Percentiles rank a stretch among this genome's conserved stretches.
Evolutionary conservation across 2,113 vertebrate genomes (phyloP).

Genomic region (Bubo scandiacus): DNA sequence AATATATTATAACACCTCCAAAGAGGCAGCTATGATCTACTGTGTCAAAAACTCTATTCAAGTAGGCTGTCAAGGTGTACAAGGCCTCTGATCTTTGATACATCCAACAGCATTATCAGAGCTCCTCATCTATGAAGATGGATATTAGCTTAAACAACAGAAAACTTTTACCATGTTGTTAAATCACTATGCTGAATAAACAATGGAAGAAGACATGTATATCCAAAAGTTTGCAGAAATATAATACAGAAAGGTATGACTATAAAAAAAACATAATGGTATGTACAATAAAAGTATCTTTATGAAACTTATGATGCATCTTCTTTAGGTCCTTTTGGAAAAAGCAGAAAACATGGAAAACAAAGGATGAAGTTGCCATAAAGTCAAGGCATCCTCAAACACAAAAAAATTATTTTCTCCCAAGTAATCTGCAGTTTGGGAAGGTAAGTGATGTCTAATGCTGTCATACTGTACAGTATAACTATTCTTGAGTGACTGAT

Average conservation of each 20-base stretch:
- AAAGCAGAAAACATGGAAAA: neutral
- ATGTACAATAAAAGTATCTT: neutral
- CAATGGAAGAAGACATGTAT: neutral
- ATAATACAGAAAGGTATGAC: neutral
- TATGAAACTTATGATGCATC: neutral
- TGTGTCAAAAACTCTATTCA: conserved; percentile 7
- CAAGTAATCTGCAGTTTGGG: conserved; percentile 55
- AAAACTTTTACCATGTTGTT: neutral
- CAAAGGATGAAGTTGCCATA: neutral
- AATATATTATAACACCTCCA: neutral
- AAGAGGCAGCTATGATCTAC: conserved; percentile 8
- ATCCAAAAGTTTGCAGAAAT: neutral
- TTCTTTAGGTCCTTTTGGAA: neutral
- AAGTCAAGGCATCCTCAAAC: conserved; percentile 11
- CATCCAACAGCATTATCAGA: neutral
- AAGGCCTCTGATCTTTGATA: neutral
- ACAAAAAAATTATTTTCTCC: neutral
- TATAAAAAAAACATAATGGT: neutral
- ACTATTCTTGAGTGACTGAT: conserved; percentile 62
- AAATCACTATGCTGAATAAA: neutral
- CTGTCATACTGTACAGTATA: conserved; percentile 43
- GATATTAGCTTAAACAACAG: neutral
- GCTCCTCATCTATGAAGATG: neutral
- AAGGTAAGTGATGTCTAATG: conserved; percentile 58
- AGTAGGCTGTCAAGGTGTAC: neutral